Percentiles rank a stretch among this genome's conserved stretches.
Conservation (phyloP, 2,888 invertebrate species). For the Apamea monoglypha region DNA sequence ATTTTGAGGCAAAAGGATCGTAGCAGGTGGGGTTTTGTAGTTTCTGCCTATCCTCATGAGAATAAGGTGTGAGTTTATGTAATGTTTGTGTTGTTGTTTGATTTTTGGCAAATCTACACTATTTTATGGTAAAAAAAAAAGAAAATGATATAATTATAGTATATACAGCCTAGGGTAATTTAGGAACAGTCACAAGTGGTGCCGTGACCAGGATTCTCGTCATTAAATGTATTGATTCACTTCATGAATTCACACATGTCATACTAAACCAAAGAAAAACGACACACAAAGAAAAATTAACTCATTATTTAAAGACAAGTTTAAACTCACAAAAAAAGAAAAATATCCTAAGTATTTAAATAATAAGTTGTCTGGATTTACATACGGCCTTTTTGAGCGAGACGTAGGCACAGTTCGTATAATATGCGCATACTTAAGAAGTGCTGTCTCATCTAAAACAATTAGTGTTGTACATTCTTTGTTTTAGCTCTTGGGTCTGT, state of each 20-base stretch:
- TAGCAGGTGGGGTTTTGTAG: not conserved
- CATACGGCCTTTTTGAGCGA: conserved; percentile 64
- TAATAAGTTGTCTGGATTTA: conserved; percentile 67
- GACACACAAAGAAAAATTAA: conserved; percentile 27
- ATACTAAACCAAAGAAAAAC: conserved; percentile 1
- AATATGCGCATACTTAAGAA: conserved; percentile 84
- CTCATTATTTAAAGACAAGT: conserved; percentile 46
- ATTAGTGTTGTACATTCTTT: conserved; percentile 75
- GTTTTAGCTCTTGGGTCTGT: conserved; percentile 35
- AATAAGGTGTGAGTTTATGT: too few species aligned
- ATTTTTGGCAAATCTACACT: not conserved
- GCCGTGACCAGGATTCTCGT: too few species aligned
- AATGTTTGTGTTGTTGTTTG: not conserved
- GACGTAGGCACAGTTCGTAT: conserved; percentile 49
- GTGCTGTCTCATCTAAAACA: conserved; percentile 82
- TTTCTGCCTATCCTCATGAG: too few species aligned
- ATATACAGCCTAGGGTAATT: too few species aligned
- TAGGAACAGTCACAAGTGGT: too few species aligned
- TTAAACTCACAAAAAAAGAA: conserved; percentile 42
- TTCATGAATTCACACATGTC: too few species aligned
- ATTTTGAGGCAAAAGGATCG: not conserved
- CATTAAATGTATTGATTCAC: too few species aligned
- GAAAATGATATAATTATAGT: too few species aligned
- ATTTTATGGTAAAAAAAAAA: not conserved
- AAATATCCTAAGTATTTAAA: conserved; percentile 56